Evolutionary conservation across 2,888 invertebrate genomes (phyloP), one percentile per base, ranked within the genome.

Genomic region (Notodonta dromedarius): DNA sequence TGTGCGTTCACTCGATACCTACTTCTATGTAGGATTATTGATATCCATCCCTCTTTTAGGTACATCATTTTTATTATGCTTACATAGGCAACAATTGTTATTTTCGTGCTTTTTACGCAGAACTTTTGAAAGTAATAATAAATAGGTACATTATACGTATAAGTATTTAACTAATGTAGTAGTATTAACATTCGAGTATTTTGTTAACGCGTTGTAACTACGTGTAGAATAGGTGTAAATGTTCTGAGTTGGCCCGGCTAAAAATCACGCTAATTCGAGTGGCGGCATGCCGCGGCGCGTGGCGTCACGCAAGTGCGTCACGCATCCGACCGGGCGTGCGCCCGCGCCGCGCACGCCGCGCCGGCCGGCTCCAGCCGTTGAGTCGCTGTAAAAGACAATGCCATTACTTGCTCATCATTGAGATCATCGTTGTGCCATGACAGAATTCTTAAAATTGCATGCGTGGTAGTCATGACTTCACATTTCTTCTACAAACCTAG

Each of bases 231-330:
- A 50, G 12, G 52, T 52, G 32, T 52, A 50, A 50, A 52, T 52
- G 32, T 32, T 50, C 56, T 14, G 61, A 67, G 58, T 24, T 24
- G 24, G 24, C 16, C 55, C 46, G n/a, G 61, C 58, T 52, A 60
- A 65, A 69, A 66, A 56, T 61, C 24, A 24, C 24, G 65, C 62
- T 62, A 53, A 71, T 58, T 52, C 53, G 35, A 59, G 57, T 59
- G 35, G 16, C 50, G 61, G 65, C 48, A 63, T 59, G 61, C 59
- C 70, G 74, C 66, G 60, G 62, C 60, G 35, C 57, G 58, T 73
- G 68, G 69, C 70, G 70, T 79, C 75, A 79, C 65, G 63, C 65
- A 66, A 50, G 70, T 72, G 66, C 76, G 72, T 76, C 77, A 76
- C 66, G 57, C 66, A 64, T 71, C 65, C 63, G 71, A 70, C 67